phyloP scores from a whole-genome alignment of 1,140 invertebrate species.

The Aphaenogaster floridana region DNA sequence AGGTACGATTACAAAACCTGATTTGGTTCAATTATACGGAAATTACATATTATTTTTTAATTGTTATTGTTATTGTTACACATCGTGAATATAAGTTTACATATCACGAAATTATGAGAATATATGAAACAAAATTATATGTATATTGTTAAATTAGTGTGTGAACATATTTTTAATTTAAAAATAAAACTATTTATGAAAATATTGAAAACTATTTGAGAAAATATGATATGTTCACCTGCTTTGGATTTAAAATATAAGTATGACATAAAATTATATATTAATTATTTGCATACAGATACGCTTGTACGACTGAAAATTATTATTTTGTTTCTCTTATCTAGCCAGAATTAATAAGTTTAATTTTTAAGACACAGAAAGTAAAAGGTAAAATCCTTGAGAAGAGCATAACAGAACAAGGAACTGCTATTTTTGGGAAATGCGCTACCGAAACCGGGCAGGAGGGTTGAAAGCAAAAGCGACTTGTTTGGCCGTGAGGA shows the following conservation, averaged over 20 bases:
- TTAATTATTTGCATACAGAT: not conserved
- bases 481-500: constrained; percentile 72
- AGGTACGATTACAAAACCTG: constrained; percentile 25
- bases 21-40: not conserved
- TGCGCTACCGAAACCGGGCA: constrained; percentile 26
- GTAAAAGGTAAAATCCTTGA: not conserved
- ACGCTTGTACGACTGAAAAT: too few species aligned
- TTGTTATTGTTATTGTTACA: not conserved
- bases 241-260: not conserved
- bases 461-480: constrained; percentile 66
- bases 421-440: constrained; percentile 57
- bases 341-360: not conserved
- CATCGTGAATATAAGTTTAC: not conserved
- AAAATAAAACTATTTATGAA: not conserved
- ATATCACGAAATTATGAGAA: not conserved
- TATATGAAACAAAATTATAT: not conserved
- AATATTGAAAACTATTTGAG: not conserved
- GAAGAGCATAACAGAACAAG: not conserved
- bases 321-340: not conserved
- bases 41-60: not conserved
- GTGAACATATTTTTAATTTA: not conserved
- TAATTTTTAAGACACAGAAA: constrained; percentile 10
- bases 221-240: not conserved
- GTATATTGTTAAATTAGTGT: not conserved
- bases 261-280: not conserved